Base-by-base conservation (phyloP, 2,888 invertebrate genomes). In the Alentia gelatinosa region DNA sequence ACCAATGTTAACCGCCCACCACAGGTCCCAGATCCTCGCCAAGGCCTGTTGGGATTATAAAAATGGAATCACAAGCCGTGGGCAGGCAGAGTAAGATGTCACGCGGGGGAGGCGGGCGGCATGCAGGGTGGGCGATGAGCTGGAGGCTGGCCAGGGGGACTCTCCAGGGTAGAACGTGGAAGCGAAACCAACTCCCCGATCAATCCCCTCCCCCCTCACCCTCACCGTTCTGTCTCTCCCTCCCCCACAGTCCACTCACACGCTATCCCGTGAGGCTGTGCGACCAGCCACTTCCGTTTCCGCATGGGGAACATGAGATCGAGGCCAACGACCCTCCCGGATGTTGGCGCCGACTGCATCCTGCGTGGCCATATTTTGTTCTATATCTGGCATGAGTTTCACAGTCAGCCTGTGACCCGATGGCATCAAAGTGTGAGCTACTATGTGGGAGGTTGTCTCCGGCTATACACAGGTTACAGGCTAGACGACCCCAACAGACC, bases 271-370 rank as follows among this genome's bases (percentile, higher is more conserved):
- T 1, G 68, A 30, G 68, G 68, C 5, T 68, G 9, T 26, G 68
- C 30, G 68, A 68, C 68, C 68, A 30, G 68, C 68, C 68, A 68
- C 68, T 68, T 68, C 68, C 68, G 68, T 26, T 68, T 68, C 68
- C 68, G 68, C n/a, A 1, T 30, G 68, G 15, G 33, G 33, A 68
- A 68, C 68, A 68, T 30, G 68, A 26, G 68, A 68, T 30, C 68
- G 68, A 68, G 68, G 68, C 68, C 68, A 68, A 68, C 26, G 33
- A 26, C 30, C 56, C n/a, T 12, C 1, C n/a, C 68, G 68, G 68
- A 4, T 12, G 68, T 68, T 30, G 15, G 68, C 68, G 33, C 12
- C 68, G 33, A 30, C 68, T 30, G n/a, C 68, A 26, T 68, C 30
- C 68, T 4, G 23, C 56, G 30, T 30, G 12, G 33, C 30, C 26